Base-by-base conservation (phyloP, 2,797 vertebrate genomes). In the Phaenicophaeus curvirostris region DNA sequence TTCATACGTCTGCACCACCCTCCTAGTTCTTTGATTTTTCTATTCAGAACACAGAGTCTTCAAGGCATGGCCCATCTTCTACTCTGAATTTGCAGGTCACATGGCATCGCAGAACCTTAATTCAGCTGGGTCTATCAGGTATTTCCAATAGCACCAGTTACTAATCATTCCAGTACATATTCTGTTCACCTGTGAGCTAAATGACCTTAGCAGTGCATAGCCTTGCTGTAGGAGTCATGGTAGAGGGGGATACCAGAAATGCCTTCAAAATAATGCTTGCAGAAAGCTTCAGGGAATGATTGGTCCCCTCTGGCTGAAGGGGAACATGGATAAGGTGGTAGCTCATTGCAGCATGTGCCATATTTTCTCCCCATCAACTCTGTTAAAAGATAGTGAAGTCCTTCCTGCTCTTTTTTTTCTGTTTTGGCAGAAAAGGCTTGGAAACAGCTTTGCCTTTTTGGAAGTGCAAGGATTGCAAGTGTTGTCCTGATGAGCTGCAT, bases 1-100 rank as follows among this genome's bases (percentile, higher is more conserved):
- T 61, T 58, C 42, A 28, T 7, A 4, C 7, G 2, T 3, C 57
- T 78, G 10, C 5, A 78, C 30, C 8, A n/a, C 10, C 7, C 37
- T 58, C 12, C 4, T 7, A 17, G 1, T n/a, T 77, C 48, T 59
- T 76, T 16, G 71, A 11, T 27, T 15, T 48, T 39, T 55, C 9
- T 5, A 3, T 41, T 63, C 17, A 51, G 25, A 27, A 39, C 7
- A 1, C 23, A 67, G 17, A 37, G 25, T 35, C 35, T 63, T 50
- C 6, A 7, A 8, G 4, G 9, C 17, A 39, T 1, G 0, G 16
- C 21, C 3, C n/a, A 3, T 17, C 19, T 79, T 39, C 63, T 17
- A n/a, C 53, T 54, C 50, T 85, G 71, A 66, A 66, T 37, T 51
- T 82, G 14, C 48, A 92, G 21, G 12, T 46, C 30, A 58, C 3